These are phyloP conservation scores for Beris morrisii DNA, from an alignment of 2,888 invertebrate genomes.

Conservation along the genomic window DNA sequence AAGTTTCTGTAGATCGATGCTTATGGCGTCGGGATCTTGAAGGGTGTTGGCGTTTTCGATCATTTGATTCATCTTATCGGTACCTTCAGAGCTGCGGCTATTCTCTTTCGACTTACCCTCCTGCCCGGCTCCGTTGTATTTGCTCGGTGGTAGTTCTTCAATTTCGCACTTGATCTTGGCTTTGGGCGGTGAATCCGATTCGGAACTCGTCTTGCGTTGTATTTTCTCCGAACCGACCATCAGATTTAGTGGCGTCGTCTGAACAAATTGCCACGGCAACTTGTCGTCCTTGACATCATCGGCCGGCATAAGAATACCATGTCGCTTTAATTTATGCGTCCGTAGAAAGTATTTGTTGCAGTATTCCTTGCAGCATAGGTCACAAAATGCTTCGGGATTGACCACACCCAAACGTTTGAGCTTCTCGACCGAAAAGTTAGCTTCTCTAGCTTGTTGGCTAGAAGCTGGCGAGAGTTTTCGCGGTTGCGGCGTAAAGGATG, in stretches of 20 bases:
- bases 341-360: slow-evolving; percentile 91
- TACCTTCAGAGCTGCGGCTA: slow-evolving; percentile 18
- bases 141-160: slow-evolving; percentile 46
- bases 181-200: slow-evolving; percentile 4
- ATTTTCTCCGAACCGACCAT: slow-evolving; percentile 59
- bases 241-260: slow-evolving; percentile 77
- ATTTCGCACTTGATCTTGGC: slow-evolving; percentile 43
- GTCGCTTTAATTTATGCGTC: slow-evolving; percentile 91
- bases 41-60: slow-evolving; percentile 9
- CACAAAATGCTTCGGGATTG: slow-evolving; percentile 89
- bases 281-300: slow-evolving; percentile 59
- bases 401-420: slow-evolving; percentile 77
- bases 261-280: slow-evolving; percentile 56
- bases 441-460: slow-evolving; percentile 68
- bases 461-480: slow-evolving; percentile 64
- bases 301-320: slow-evolving; percentile 73
- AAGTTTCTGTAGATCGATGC: slow-evolving; percentile 83
- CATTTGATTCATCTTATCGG: slow-evolving; percentile 26
- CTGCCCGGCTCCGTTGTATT: slow-evolving; percentile 36
- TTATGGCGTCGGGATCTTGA: slow-evolving; percentile 64
- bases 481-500: slow-evolving; percentile 58
- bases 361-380: slow-evolving; percentile 90
- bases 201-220: slow-evolving; percentile 36
- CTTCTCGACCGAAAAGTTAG: slow-evolving; percentile 72
- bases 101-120: slow-evolving; percentile 41